phyloP scores from a whole-genome alignment of 2,113 vertebrate species.

The Ancistrus triradiatus region DNA sequence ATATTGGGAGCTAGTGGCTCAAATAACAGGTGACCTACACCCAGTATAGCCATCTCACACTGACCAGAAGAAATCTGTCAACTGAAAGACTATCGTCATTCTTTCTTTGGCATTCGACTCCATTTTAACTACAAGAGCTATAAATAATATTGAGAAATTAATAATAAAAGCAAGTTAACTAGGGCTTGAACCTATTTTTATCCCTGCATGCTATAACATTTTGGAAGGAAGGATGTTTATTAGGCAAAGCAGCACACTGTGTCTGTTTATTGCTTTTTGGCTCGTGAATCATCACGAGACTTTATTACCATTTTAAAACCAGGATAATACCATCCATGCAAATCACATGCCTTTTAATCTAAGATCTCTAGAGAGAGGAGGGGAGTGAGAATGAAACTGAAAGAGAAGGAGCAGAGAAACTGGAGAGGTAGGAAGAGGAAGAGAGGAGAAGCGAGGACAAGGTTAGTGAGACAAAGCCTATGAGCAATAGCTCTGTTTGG shows the following conservation, averaged over 20 bases:
- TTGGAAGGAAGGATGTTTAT: background rate
- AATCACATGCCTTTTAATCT: slow-evolving; percentile 30
- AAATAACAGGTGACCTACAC: too few relatives aligned
- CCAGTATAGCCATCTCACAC: too few relatives aligned
- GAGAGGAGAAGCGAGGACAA: slow-evolving; percentile 23
- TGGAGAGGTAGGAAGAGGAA: background rate
- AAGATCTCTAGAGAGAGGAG: slow-evolving; percentile 1
- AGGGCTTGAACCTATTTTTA: background rate
- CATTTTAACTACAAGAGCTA: too few relatives aligned
- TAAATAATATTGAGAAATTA: too few relatives aligned
- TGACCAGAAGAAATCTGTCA: too few relatives aligned
- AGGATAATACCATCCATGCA: slow-evolving; percentile 20
- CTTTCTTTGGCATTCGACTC: too few relatives aligned
- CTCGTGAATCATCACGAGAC: slow-evolving; percentile 10
- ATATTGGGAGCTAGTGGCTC: too few relatives aligned
- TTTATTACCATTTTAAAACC: slow-evolving; percentile 25
- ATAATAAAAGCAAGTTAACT: too few relatives aligned
- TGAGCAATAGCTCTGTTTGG: slow-evolving; percentile 34
- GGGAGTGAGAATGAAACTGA: background rate
- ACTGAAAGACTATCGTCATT: too few relatives aligned
- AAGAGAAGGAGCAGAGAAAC: slow-evolving; percentile 13
- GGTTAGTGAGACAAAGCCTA: slow-evolving; percentile 31
- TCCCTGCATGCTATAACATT: background rate
- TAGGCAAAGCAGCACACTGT: background rate
- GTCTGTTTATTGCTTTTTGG: slow-evolving; percentile 2